Percentiles rank a stretch among this genome's conserved stretches.
Conservation (phyloP, 2,113 vertebrate species). For the Cryptotis parvus region DNA sequence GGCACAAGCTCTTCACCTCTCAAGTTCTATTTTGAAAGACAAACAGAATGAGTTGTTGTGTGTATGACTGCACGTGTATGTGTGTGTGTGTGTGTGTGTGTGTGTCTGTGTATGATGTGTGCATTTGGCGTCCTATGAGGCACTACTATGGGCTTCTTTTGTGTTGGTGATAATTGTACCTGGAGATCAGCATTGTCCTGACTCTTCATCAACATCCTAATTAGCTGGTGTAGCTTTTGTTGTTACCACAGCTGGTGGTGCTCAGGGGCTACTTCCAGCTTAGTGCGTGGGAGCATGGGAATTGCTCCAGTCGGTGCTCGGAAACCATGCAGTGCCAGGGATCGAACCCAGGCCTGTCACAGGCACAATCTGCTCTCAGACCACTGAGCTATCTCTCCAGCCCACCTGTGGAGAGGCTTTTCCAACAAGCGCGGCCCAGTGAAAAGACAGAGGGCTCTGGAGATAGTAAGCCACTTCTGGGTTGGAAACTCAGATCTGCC, state of each 20-base stretch:
- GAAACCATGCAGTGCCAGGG: too few relatives aligned
- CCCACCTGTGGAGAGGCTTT: neutral
- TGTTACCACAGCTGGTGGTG: too few relatives aligned
- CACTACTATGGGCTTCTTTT: neutral
- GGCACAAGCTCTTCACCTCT: too few relatives aligned
- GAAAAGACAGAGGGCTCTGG: neutral
- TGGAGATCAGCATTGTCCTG: neutral
- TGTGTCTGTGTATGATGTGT: neutral
- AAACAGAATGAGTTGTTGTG: neutral
- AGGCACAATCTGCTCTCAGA: too few relatives aligned
- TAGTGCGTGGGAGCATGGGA: too few relatives aligned
- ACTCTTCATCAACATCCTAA: neutral
- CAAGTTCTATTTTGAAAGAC: neutral
- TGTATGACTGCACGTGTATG: neutral
- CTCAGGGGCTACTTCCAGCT: too few relatives aligned
- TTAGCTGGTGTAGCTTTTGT: too few relatives aligned
- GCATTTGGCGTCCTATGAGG: neutral
- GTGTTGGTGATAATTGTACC: neutral
- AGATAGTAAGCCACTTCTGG: neutral
- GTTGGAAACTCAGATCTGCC: constrained; percentile 47
- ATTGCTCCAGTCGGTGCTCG: too few relatives aligned
- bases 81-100: neutral
- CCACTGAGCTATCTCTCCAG: neutral
- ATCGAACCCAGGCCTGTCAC: too few relatives aligned
- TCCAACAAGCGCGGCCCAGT: neutral